These are phyloP conservation scores for Aramus guarauna DNA, from an alignment of 2,113 vertebrate species.

Conservation along the genomic window DNA sequence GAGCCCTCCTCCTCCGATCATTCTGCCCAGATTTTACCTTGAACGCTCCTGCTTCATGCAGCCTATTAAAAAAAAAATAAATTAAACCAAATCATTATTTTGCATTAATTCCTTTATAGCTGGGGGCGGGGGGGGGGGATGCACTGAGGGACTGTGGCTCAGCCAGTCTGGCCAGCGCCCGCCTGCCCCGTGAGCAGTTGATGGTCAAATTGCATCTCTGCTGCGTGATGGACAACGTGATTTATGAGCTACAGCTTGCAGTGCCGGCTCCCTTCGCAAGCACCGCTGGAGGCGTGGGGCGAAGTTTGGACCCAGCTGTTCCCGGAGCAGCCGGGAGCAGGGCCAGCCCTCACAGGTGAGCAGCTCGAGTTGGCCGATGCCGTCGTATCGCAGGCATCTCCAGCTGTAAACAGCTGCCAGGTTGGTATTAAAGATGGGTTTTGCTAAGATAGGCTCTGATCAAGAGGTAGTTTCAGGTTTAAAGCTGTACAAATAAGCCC, in stretches of 20 bases:
- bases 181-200: neutral
- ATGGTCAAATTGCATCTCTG: neutral
- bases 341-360: neutral
- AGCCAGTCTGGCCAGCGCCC: neutral
- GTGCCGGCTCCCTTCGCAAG: accelerated
- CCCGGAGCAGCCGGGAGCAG: accelerated
- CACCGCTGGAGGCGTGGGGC: neutral
- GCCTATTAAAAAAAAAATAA: neutral
- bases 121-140: neutral
- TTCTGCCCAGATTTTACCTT: neutral
- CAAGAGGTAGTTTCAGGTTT: neutral
- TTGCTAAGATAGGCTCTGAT: neutral
- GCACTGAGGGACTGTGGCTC: accelerated
- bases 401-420: neutral
- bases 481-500: neutral
- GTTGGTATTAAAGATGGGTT: neutral
- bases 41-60: neutral
- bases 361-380: accelerated
- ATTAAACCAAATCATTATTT: neutral
- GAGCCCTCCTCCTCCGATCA: neutral
- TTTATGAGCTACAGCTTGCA: neutral
- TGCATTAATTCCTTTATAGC: neutral
- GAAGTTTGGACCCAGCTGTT: neutral
- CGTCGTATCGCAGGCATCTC: neutral
- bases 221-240: accelerated